Evolutionary conservation across 2,113 vertebrate genomes (phyloP).

Genomic region (Leucosticte australis): DNA sequence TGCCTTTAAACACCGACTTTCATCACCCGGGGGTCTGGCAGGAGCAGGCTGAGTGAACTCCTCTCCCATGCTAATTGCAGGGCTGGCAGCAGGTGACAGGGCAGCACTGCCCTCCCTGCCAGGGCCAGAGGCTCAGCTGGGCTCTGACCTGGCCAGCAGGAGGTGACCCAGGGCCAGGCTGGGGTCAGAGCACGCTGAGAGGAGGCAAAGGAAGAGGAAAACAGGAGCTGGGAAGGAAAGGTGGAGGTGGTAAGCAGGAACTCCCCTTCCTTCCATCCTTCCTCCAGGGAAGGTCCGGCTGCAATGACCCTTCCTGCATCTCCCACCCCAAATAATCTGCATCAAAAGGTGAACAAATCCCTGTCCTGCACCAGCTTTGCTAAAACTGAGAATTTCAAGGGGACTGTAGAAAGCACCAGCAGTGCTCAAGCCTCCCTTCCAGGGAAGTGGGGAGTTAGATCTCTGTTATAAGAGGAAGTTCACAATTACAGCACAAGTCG

Average conservation of each 20-base stretch:
- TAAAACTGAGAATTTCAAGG: neutral
- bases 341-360: neutral
- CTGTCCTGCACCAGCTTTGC: neutral
- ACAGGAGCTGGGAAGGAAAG: neutral
- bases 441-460: neutral
- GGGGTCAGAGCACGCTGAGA: neutral
- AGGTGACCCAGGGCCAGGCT: neutral
- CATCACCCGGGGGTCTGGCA: conserved; percentile 29
- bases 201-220: neutral
- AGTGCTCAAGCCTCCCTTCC: neutral
- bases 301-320: neutral
- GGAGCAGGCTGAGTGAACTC: neutral
- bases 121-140: neutral
- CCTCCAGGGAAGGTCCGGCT: neutral
- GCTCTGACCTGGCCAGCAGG: accelerated
- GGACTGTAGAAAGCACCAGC: neutral
- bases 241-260: neutral
- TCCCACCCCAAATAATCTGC: neutral
- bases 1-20: neutral
- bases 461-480: conserved; percentile 29
- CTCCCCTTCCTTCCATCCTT: neutral
- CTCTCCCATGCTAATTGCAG: neutral
- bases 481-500: conserved; percentile 37
- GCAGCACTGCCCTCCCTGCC: neutral
- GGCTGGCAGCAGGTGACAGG: neutral